These are phyloP conservation scores for Atlantisia rogersi DNA, from an alignment of 2,113 vertebrate species.

Conservation along the genomic window DNA sequence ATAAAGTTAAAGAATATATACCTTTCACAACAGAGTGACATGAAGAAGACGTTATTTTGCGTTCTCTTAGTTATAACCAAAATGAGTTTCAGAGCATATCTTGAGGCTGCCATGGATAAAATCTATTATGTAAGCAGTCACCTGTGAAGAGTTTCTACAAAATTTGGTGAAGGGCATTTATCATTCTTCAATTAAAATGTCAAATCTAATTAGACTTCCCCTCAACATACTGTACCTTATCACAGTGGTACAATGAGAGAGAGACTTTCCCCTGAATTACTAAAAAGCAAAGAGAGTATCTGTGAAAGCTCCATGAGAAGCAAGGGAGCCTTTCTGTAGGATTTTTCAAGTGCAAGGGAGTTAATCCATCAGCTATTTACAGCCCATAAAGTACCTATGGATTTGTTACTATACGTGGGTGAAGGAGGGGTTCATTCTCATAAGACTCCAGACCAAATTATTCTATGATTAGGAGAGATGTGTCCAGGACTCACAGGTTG, in stretches of 20 bases:
- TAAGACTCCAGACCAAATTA: slow-evolving; percentile 29
- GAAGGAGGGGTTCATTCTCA: background rate
- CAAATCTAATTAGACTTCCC: slow-evolving; percentile 65
- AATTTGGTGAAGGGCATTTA: slow-evolving; percentile 63
- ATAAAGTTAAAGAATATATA: background rate
- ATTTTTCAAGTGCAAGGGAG: background rate
- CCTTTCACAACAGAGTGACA: background rate
- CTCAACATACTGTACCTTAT: background rate
- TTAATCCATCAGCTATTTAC: slow-evolving; percentile 30
- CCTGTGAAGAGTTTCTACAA: slow-evolving; percentile 47
- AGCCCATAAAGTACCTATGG: background rate
- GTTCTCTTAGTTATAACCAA: background rate
- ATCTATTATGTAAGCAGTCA: slow-evolving; percentile 45
- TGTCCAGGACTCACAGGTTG: slow-evolving; percentile 29
- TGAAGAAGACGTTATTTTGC: background rate
- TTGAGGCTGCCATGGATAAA: background rate
- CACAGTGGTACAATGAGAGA: background rate
- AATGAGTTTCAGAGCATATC: background rate
- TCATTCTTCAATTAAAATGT: slow-evolving; percentile 72
- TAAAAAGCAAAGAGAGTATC: slow-evolving; percentile 10
- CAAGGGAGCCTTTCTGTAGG: background rate
- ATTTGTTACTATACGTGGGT: background rate
- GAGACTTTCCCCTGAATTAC: slow-evolving; percentile 23
- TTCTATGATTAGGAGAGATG: slow-evolving; percentile 25
- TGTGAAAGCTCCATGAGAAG: background rate